Evolutionary conservation across 2,888 invertebrate genomes (phyloP), one percentile per base, ranked within the genome.

Genomic region (Endomychus coccineus): DNA sequence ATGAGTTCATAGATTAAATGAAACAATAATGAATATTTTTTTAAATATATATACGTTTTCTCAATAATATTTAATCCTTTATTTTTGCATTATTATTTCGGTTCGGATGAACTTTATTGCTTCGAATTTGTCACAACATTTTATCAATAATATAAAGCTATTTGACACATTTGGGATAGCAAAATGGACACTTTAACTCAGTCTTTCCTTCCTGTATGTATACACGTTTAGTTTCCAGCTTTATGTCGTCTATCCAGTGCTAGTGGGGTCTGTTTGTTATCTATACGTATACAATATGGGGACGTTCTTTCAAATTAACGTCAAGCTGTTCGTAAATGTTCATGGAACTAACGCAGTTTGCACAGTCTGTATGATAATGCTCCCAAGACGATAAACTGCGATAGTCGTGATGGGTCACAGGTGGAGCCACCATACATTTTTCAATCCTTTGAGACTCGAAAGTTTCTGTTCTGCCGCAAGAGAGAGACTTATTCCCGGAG

Each of bases 241-340:
- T 4, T 24, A 24, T 10, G 13, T 24, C 5, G 24, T 13, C 11
- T 13, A 24, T 5, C 24, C 24, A 10, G 4, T 10, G 11, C 13
- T 24, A 24, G 6, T 24, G 10, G 2, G 11, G 5, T n/a, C 12
- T 14, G 10, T 15, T 19, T 16, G 16, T 43, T 40, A 34, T 65
- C 69, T 71, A 74, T 61, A 74, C 74, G 51, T 70, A 70, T 52
- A 70, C 70, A 46, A 70, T 68, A 48, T 70, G 70, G 36, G 70
- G 69, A 51, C 66, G 65, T 40, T 67, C 62, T 46, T 58, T 59
- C 38, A 50, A 49, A 45, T 55, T 50, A 38, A 54, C 54, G 45
- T 63, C 57, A 50, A 69, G 63, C 44, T 70, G 69, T 51, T 70
- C 60, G 48, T 63, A 65, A 44, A 61, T 59, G 49, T 64, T 61